Evolutionary conservation across 2,888 invertebrate genomes (phyloP).

Genomic region (Patella ulyssiponensis): DNA sequence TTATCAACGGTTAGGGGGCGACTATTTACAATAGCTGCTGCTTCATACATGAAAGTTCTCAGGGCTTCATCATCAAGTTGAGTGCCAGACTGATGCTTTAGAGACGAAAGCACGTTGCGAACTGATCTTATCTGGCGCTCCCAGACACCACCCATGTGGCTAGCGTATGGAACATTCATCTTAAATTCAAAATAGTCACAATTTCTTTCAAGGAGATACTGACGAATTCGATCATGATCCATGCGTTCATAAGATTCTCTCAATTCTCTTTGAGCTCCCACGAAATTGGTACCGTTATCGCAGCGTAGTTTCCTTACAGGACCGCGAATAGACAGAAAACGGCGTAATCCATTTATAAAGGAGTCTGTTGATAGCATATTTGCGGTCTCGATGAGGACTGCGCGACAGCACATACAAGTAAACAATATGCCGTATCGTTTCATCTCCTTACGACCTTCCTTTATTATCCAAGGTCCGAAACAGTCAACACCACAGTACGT

Average conservation of each 20-base stretch:
- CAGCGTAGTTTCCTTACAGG: slow-evolving; percentile 34
- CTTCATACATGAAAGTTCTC: slow-evolving; percentile 37
- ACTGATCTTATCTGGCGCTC: slow-evolving; percentile 49
- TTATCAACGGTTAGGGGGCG: slow-evolving; percentile 32
- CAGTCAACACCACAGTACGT: too few relatives aligned
- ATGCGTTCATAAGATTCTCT: slow-evolving; percentile 28
- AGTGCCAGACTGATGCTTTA: slow-evolving; percentile 24
- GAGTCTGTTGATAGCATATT: slow-evolving; percentile 41
- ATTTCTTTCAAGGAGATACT: slow-evolving; percentile 26
- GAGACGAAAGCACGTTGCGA: slow-evolving; percentile 33
- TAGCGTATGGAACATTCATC: slow-evolving; percentile 46
- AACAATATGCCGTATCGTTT: slow-evolving; percentile 62
- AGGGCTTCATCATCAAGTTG: slow-evolving; percentile 33
- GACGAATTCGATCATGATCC: slow-evolving; percentile 21
- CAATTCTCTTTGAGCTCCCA: background rate
- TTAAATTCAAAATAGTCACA: slow-evolving; percentile 36
- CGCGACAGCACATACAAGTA: slow-evolving; percentile 59
- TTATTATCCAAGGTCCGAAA: slow-evolving; percentile 37
- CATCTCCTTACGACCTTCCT: slow-evolving; percentile 47
- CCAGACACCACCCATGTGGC: slow-evolving; percentile 53
- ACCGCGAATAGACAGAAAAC: slow-evolving; percentile 35
- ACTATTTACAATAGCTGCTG: slow-evolving; percentile 34
- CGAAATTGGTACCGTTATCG: slow-evolving; percentile 21
- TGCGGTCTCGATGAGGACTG: slow-evolving; percentile 55
- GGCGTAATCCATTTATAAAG: slow-evolving; percentile 36